A percentile compares a stretch with the other conserved stretches of the same genome.
phyloP scores from a whole-genome alignment of 2,888 invertebrate genomes.

The Xestia c-nigrum region DNA sequence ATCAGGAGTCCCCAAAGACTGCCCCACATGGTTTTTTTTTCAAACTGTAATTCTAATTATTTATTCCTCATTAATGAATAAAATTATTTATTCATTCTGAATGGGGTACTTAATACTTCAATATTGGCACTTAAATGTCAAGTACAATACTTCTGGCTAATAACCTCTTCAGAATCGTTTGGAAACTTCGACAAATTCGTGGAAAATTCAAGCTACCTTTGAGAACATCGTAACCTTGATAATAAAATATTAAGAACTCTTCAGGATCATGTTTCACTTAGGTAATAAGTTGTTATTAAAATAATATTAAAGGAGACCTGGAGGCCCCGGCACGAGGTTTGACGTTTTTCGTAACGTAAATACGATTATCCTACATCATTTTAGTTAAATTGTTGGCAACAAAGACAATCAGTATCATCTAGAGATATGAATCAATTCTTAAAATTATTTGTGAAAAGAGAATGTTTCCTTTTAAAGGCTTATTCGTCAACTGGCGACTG shows the following conservation, averaged over 20 bases:
- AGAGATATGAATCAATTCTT: too few relatives aligned
- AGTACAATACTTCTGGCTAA: constrained; percentile 29
- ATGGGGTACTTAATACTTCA: constrained; percentile 14
- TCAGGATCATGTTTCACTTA: constrained; percentile 6
- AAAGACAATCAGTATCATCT: too few relatives aligned
- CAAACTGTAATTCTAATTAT: too few relatives aligned
- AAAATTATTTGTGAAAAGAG: too few relatives aligned
- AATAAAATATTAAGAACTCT: constrained; percentile 24
- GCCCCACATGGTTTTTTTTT: too few relatives aligned
- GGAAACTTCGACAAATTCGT: constrained; percentile 15
- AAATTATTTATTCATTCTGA: constrained; percentile 19
- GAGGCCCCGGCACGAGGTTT: too few relatives aligned
- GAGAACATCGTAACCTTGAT: constrained; percentile 7
- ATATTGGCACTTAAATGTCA: constrained; percentile 35
- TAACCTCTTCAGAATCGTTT: constrained; percentile 22
- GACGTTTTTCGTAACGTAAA: too few relatives aligned
- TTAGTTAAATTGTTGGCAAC: too few relatives aligned
- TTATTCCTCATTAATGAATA: background rate
- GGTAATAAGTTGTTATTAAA: constrained; percentile 3
- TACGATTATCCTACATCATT: too few relatives aligned
- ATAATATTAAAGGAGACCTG: constrained; percentile 7
- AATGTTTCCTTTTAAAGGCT: too few relatives aligned
- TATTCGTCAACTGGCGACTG: too few relatives aligned
- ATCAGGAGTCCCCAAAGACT: too few relatives aligned
- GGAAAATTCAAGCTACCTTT: background rate